Conservation (phyloP, 2,888 invertebrate species). For the Halocaridina rubra region DNA sequence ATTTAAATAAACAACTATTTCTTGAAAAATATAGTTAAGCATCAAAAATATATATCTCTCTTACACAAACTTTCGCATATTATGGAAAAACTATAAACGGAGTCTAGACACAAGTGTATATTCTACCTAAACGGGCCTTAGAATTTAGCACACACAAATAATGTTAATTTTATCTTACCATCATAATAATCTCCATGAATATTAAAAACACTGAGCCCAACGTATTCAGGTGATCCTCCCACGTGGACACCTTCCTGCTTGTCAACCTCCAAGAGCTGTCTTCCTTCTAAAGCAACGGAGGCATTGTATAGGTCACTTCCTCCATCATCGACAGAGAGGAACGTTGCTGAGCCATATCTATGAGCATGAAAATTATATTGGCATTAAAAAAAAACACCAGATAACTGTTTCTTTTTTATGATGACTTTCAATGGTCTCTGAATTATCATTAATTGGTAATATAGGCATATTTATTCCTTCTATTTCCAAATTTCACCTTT, state of each 20-base stretch:
- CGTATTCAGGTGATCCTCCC: conserved; percentile 42
- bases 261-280: conserved; percentile 46
- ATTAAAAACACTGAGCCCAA: conserved; percentile 11
- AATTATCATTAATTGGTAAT: neutral
- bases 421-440: neutral
- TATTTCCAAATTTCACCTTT: too few relatives aligned
- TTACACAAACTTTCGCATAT: too few relatives aligned
- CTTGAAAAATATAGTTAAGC: too few relatives aligned
- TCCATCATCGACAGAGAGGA: conserved; percentile 38
- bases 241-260: conserved; percentile 52
- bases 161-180: too few relatives aligned
- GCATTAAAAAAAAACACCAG: neutral
- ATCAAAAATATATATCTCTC: too few relatives aligned
- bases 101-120: too few relatives aligned
- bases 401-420: neutral
- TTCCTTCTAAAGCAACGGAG: conserved; percentile 10
- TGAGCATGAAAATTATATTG: neutral
- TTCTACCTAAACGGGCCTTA: too few relatives aligned
- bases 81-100: too few relatives aligned
- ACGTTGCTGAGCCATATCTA: conserved; percentile 34
- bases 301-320: conserved; percentile 56
- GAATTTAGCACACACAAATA: too few relatives aligned
- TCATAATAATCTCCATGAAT: conserved; percentile 41
- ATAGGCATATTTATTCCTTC: too few relatives aligned
- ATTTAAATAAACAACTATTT: too few relatives aligned